Evolutionary conservation across 2,888 invertebrate genomes (phyloP).

Genomic region (Polyploca ridens): DNA sequence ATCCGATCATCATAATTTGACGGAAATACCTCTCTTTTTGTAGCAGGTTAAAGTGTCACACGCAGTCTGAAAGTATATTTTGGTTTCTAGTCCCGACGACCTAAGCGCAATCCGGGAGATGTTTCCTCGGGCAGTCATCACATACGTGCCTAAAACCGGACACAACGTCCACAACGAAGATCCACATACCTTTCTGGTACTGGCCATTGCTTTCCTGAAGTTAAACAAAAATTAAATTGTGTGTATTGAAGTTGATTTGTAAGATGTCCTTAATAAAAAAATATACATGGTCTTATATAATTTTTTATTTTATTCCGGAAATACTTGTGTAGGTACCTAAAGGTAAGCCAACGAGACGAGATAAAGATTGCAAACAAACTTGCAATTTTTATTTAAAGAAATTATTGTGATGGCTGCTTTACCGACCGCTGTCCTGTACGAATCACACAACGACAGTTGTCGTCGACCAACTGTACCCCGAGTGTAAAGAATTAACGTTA

Average conservation of each 20-base stretch:
- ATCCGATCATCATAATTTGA: too few relatives aligned
- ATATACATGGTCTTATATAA: background rate
- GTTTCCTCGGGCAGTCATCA: conserved; percentile 66
- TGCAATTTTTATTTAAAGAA: too few relatives aligned
- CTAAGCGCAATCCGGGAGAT: conserved; percentile 83
- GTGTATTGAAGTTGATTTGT: background rate
- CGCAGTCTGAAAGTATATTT: background rate
- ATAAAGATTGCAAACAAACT: too few relatives aligned
- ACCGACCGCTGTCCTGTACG: too few relatives aligned
- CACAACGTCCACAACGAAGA: conserved; percentile 66
- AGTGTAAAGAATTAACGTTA: too few relatives aligned
- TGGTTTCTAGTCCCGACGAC: conserved; percentile 76
- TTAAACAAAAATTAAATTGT: conserved; percentile 29
- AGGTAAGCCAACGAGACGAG: too few relatives aligned
- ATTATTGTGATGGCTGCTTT: too few relatives aligned
- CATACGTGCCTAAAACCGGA: conserved; percentile 57
- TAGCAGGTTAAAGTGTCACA: too few relatives aligned
- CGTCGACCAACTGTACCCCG: too few relatives aligned
- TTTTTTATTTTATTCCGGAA: background rate
- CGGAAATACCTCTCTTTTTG: too few relatives aligned
- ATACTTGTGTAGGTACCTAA: background rate
- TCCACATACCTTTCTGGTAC: conserved; percentile 69
- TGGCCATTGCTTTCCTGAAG: conserved; percentile 67
- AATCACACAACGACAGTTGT: too few relatives aligned
- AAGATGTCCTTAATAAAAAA: background rate